phyloP scores from a whole-genome alignment of 2,113 vertebrate genomes.

The Ageneiosus marmoratus region DNA sequence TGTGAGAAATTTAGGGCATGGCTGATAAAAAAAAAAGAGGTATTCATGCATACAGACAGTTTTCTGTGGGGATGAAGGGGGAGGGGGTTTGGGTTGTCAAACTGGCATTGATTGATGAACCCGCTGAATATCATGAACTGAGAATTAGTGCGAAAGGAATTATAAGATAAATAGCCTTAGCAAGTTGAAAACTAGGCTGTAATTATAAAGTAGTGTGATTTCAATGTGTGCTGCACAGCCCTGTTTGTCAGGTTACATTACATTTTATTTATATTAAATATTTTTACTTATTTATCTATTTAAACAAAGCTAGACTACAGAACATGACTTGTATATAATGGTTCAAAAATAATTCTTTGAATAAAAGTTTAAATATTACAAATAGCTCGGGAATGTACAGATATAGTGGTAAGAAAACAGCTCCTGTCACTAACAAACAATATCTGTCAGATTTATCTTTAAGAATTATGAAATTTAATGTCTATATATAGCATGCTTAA shows the following conservation, averaged over 20 bases:
- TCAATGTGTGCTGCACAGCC: background rate
- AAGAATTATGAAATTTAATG: too few relatives aligned
- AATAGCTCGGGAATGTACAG: background rate
- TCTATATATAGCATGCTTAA: background rate
- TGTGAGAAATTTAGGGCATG: constrained; percentile 87
- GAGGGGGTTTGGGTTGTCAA: constrained; percentile 72
- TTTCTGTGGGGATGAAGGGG: constrained; percentile 43
- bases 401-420: background rate
- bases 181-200: constrained; percentile 40
- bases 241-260: background rate
- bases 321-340: background rate
- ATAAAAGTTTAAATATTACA: background rate
- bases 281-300: background rate
- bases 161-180: constrained; percentile 80
- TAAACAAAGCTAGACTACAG: background rate
- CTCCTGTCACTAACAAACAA: constrained; percentile 9
- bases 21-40: constrained; percentile 88
- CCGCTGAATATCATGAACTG: constrained; percentile 82
- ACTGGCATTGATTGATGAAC: constrained; percentile 90
- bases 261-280: background rate
- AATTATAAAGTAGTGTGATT: constrained; percentile 30
- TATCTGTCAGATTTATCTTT: background rate
- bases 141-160: constrained; percentile 81
- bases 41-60: constrained; percentile 80
- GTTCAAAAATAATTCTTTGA: background rate